phyloP scores from a whole-genome alignment of 2,797 vertebrate genomes.

The Uromys caudimaculatus region DNA sequence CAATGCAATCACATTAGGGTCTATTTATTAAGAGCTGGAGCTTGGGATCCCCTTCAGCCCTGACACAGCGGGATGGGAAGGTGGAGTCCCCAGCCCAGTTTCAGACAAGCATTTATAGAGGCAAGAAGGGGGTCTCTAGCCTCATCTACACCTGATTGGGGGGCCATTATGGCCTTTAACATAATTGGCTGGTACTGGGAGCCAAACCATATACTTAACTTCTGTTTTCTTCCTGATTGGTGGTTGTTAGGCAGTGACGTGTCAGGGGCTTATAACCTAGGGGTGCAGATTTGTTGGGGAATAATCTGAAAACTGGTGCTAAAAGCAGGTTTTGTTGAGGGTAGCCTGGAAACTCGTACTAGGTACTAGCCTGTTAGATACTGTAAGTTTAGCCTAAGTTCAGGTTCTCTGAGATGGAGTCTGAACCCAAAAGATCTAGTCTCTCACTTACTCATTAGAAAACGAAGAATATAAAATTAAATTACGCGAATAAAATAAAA shows the following conservation, averaged over 20 bases:
- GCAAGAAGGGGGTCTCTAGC: neutral
- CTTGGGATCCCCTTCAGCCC: neutral
- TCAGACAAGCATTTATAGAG: neutral
- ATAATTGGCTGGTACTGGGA: neutral
- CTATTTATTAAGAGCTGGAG: neutral
- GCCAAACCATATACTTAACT: neutral
- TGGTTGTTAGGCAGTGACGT: neutral
- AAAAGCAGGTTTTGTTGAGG: no score
- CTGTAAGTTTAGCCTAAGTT: neutral
- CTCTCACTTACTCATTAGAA: neutral
- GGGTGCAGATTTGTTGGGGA: neutral
- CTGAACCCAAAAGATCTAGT: neutral
- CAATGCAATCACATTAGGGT: neutral
- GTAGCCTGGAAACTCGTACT: neutral
- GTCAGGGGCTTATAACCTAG: neutral
- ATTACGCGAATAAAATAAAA: neutral
- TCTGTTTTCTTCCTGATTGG: neutral
- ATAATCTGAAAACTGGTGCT: neutral
- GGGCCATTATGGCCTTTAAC: neutral
- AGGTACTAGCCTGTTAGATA: neutral
- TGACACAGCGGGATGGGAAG: neutral
- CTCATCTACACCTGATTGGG: neutral
- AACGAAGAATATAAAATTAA: neutral
- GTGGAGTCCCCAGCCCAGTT: neutral
- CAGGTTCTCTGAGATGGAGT: neutral